These are phyloP conservation scores for Channa argus DNA, from an alignment of 2,113 vertebrate genomes.

Conservation along the genomic window DNA sequence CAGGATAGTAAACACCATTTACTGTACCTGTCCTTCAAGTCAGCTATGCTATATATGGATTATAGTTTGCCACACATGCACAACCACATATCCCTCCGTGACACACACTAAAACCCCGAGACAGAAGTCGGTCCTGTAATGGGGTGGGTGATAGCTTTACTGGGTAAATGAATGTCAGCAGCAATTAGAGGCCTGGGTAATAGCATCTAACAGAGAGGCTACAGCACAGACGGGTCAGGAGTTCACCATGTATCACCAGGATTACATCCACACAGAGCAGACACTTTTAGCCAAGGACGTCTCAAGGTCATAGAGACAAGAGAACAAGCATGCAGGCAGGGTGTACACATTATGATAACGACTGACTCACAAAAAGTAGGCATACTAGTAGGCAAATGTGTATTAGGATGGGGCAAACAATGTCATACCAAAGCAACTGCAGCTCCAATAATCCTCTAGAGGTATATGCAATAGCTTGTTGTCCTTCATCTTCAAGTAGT, in stretches of 20 bases:
- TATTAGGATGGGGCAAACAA: conserved; percentile 37
- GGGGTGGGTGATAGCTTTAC: conserved; percentile 75
- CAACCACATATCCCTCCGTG: conserved; percentile 23
- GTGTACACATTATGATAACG: conserved; percentile 6
- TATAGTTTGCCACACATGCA: conserved; percentile 16
- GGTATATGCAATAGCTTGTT: background rate
- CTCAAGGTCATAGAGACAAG: conserved; percentile 73
- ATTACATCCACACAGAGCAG: conserved; percentile 73
- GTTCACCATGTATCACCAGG: conserved; percentile 79
- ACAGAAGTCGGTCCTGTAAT: conserved; percentile 65
- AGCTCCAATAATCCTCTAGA: conserved; percentile 25
- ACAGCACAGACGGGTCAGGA: conserved; percentile 71
- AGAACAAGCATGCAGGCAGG: conserved; percentile 38
- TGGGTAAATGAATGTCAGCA: conserved; percentile 83
- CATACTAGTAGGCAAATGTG: too few species aligned
- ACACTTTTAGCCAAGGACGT: conserved; percentile 79
- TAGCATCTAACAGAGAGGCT: conserved; percentile 69
- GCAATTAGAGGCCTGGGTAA: conserved; percentile 82
- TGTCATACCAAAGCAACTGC: conserved; percentile 28
- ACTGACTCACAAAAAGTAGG: conserved; percentile 31
- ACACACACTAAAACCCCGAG: conserved; percentile 53
- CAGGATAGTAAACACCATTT: background rate
- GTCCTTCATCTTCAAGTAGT: conserved; percentile 32
- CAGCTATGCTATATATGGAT: conserved; percentile 5
- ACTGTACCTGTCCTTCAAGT: conserved; percentile 1